Conservation (phyloP, 2,888 invertebrate species). For the Oxycera nigricornis region DNA sequence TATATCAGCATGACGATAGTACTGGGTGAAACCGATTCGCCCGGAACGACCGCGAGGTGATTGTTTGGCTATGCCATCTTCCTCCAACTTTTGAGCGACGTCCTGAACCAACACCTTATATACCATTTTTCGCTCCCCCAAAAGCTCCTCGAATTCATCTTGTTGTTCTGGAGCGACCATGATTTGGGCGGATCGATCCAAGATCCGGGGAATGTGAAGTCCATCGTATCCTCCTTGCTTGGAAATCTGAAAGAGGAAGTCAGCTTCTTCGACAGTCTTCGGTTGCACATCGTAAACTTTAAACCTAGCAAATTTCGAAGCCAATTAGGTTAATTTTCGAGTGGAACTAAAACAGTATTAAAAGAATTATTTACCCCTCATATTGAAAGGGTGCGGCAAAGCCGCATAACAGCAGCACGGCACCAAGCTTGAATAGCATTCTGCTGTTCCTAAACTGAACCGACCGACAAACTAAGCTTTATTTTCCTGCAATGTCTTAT, state of each 20-base stretch:
- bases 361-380: neutral
- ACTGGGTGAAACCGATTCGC: conserved; percentile 52
- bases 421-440: conserved; percentile 22
- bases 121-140: conserved; percentile 6
- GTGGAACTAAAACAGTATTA: no score
- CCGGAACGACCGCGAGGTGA: conserved; percentile 43
- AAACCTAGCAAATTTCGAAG: no score
- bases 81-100: conserved; percentile 18
- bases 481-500: neutral
- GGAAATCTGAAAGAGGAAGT: conserved; percentile 32
- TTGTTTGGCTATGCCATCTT: conserved; percentile 48
- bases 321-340: no score
- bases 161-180: conserved; percentile 41
- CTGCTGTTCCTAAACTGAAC: conserved; percentile 6
- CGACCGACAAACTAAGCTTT: conserved; percentile 12
- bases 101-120: neutral
- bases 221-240: conserved; percentile 20
- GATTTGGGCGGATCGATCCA: conserved; percentile 33
- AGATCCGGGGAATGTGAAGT: conserved; percentile 17
- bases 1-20: conserved; percentile 56
- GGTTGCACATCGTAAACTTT: conserved; percentile 54
- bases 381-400: neutral
- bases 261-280: conserved; percentile 22
- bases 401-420: neutral
- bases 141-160: conserved; percentile 29